Base-by-base conservation (phyloP, 2,888 invertebrate species). In the Eupithecia vulgata region DNA sequence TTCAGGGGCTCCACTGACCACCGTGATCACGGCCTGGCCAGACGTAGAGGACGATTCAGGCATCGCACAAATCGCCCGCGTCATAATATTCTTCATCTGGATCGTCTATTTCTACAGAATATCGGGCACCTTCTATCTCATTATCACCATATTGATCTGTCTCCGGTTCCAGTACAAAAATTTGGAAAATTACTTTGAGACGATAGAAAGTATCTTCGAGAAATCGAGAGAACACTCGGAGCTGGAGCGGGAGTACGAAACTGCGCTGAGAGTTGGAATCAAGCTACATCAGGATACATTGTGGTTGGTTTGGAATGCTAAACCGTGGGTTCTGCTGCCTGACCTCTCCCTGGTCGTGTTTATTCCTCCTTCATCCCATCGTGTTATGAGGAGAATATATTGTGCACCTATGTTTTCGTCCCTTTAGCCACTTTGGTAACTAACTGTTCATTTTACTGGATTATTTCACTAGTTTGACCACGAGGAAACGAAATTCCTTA, bases 261-360 rank as follows among this genome's bases (percentile, higher is more conserved):
- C 21, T 12, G 65, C 65, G 40, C 8, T 65, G 65, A 65, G 13
- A 40, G 35, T 34, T 70, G 45, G 45, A 21, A 52, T 35, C 45
- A 35, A 70, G 34, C 21, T 65, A 52, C 61, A 65, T 65, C 65
- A 65, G 65, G 65, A 65, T 42, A 65, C 65, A 25, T 2, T 65
- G 25, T 37, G 65, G 65, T 65, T 25, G 10, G 40, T 42, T 15
- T 17, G 30, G 30, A 15, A 42, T 42, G 15, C 13, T 6, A 17
- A 42, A 5, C 42, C 42, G 15, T 6, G 3, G 40, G 13, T 40
- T 15, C 4, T 15, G 5, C 15, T 30, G 5, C 5, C 42, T 42
- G 42, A 42, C 15, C 42, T 42, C 17, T 1, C 42, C 15, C 42
- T 4, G 40, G 1, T 40, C 40, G 10, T 2, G 8, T 37, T 8